These are phyloP conservation scores for Melanotus villosus DNA, from an alignment of 2,888 invertebrate genomes.

Conservation along the genomic window DNA sequence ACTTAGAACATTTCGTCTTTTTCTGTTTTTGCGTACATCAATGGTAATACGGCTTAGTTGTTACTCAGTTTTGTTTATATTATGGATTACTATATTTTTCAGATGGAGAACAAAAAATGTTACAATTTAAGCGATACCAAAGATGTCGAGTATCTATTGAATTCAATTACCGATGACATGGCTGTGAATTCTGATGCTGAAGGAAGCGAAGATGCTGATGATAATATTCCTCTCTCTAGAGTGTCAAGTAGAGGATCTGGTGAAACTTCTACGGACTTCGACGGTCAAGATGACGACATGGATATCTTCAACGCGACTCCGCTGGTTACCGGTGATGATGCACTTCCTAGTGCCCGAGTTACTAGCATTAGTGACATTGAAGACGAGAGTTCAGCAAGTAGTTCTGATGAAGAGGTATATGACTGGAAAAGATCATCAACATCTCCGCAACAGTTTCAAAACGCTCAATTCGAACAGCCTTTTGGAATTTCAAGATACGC, in stretches of 20 bases:
- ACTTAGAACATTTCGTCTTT: not conserved
- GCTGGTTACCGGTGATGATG: not conserved
- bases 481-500: too few relatives aligned
- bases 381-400: too few relatives aligned
- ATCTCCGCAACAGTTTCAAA: too few relatives aligned
- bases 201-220: not conserved
- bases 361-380: not conserved
- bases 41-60: not conserved
- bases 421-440: too few relatives aligned
- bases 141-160: not conserved
- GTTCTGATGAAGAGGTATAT: too few relatives aligned
- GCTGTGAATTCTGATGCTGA: not conserved
- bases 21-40: not conserved
- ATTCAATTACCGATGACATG: not conserved
- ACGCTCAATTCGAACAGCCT: too few relatives aligned
- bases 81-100: not conserved
- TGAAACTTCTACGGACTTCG: not conserved
- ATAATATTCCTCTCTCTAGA: not conserved
- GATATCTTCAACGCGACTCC: not conserved
- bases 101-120: not conserved
- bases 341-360: too few relatives aligned
- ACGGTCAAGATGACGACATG: not conserved
- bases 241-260: not conserved
- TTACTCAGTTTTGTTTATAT: too few relatives aligned
- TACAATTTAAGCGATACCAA: constrained; percentile 38